Evolutionary conservation across 2,888 invertebrate species (phyloP), one percentile per base, ranked within the genome.

Genomic region (Scaptomyza flava): DNA sequence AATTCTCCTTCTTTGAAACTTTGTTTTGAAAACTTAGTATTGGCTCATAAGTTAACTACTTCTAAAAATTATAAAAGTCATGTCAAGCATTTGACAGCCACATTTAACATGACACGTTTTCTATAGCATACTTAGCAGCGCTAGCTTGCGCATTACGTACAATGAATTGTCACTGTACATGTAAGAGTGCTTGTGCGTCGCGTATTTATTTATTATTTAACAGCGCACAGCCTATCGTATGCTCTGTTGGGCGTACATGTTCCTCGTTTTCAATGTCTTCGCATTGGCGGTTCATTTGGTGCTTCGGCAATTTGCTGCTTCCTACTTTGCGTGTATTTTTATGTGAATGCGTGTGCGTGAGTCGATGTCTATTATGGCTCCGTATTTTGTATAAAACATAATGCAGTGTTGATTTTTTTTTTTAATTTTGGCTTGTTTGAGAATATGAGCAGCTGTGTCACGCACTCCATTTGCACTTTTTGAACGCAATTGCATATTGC

Each of bases 201-300:
- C 60, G 47, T 66, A 68, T 81, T 81, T 79, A 81, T 80, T 79
- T 81, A 80, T 80, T 81, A 80, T 80, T 80, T 77, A 81, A 58
- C 70, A 64, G 77, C 41, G 52, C 68, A 66, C 82, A 82, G 80
- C 81, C 81, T 81, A 81, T 81, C 81, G 65, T 76, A 70, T 67
- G 82, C 76, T 38, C 66, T 60, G 62, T 73, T 73, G 73, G 79
- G 79, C 79, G 79, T 77, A 50, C 23, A 31, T 56, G 61, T 78
- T 67, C 51, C 68, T 60, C 70, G 61, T 72, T 68, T 82, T 77
- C 77, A 77, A 79, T 77, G 81, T 79, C 79, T 77, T 81, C 78
- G 81, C 69, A 68, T 81, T 78, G 69, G 72, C 72, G 65, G 75
- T 72, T 52, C 53, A 54, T 61, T 74, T 64, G 33, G 52, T 52